A percentile compares a stretch with the other conserved stretches of the same genome.
Conservation (phyloP, 1,140 invertebrate species). For the Drosophila santomea region DNA sequence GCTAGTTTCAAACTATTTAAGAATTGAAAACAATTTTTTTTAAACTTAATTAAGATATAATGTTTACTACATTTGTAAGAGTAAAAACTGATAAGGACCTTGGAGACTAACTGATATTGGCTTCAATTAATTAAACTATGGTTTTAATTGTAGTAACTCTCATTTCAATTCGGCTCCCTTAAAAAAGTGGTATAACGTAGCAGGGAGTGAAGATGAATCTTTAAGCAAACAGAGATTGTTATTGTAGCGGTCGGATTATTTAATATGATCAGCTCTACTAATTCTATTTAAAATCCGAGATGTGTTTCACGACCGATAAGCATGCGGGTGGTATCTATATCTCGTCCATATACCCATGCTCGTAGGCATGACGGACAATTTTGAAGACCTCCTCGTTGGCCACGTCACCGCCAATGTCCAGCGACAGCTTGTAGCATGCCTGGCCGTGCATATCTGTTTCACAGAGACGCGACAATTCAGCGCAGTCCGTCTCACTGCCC, state of each 20-base stretch:
- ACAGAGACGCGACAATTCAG: conserved; percentile 61
- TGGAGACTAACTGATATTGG: background rate
- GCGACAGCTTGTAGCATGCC: conserved; percentile 58
- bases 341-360: conserved; percentile 78
- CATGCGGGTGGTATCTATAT: conserved; percentile 22
- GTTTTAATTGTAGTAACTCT: background rate
- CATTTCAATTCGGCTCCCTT: too few relatives aligned
- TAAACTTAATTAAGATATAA: background rate
- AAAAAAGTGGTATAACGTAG: background rate
- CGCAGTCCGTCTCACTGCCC: conserved; percentile 61
- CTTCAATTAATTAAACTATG: background rate
- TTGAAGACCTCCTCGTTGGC: conserved; percentile 65
- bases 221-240: background rate
- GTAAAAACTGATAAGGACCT: too few relatives aligned
- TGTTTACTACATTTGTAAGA: conserved; percentile 44
- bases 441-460: conserved; percentile 69
- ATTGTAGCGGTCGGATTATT: conserved; percentile 4
- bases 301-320: background rate
- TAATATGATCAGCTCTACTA: background rate
- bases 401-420: conserved; percentile 70
- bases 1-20: conserved; percentile 31
- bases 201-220: conserved; percentile 32
- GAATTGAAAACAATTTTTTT: background rate
- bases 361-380: conserved; percentile 57
- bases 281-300: background rate